Conservation (phyloP, 2,888 invertebrate species). For the Agrotis puta region DNA sequence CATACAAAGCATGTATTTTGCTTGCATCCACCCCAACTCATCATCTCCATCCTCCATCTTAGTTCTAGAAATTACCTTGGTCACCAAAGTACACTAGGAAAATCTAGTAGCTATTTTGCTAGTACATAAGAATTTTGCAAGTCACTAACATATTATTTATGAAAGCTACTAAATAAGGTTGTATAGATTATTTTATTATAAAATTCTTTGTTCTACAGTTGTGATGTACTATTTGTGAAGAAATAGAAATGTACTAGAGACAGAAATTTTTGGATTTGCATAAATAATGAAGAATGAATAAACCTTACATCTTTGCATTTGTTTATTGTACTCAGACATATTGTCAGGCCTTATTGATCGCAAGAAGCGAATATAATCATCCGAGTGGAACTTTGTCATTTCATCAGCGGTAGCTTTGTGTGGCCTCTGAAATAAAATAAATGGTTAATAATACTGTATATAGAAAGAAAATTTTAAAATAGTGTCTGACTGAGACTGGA, state of each 20-base stretch:
- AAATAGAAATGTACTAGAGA: neutral
- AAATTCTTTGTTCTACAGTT: neutral
- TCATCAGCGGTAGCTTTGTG: slow-evolving; percentile 99
- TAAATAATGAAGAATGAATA: neutral
- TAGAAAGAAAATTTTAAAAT: neutral
- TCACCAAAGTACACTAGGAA: too few relatives aligned
- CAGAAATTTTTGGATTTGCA: neutral
- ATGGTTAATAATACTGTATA: neutral
- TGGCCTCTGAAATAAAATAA: slow-evolving; percentile 93
- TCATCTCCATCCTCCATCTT: too few relatives aligned
- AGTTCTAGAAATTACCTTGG: too few relatives aligned
- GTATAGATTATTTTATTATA: neutral
- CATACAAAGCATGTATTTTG: too few relatives aligned
- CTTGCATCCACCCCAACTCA: too few relatives aligned
- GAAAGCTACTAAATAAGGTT: too few relatives aligned
- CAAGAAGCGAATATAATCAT: slow-evolving; percentile 99
- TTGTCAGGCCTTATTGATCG: slow-evolving; percentile 99
- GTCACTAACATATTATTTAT: neutral
- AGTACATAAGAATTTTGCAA: neutral
- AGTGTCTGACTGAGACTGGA: too few relatives aligned
- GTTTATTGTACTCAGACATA: slow-evolving; percentile 99
- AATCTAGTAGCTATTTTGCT: too few relatives aligned
- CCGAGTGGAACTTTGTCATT: slow-evolving; percentile 99
- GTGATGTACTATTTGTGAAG: neutral
- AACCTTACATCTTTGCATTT: slow-evolving; percentile 98